Percentiles rank a stretch among this genome's conserved stretches.
Conservation (phyloP, 2,888 invertebrate species). For the Parthenolecanium corni region DNA sequence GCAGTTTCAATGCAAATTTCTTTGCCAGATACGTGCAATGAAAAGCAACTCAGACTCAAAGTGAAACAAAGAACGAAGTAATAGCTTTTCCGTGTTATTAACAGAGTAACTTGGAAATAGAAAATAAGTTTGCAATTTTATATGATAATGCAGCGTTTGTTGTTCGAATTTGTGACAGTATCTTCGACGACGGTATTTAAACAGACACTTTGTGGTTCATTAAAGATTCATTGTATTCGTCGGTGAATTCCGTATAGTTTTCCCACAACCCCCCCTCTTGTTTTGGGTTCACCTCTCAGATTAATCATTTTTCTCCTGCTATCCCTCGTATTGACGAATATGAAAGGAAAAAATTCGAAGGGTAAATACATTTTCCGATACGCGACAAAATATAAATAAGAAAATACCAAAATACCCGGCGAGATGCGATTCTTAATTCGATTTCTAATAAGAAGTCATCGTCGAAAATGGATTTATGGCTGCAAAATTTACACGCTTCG, state of each 20-base stretch:
- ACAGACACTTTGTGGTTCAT: constrained; percentile 26
- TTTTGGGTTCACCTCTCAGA: too few relatives aligned
- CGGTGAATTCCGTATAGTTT: neutral
- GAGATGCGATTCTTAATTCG: neutral
- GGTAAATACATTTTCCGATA: too few relatives aligned
- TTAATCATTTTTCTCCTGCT: too few relatives aligned
- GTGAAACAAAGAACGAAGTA: constrained; percentile 16
- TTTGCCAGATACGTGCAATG: neutral
- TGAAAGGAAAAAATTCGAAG: too few relatives aligned
- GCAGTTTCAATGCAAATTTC: constrained; percentile 7
- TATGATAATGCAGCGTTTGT: constrained; percentile 28
- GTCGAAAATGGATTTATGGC: neutral
- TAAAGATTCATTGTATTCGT: constrained; percentile 26
- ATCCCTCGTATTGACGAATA: too few relatives aligned
- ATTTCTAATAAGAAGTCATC: neutral
- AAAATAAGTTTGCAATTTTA: constrained; percentile 28
- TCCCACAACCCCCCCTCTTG: too few relatives aligned
- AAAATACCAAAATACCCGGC: neutral
- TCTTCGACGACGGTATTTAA: constrained; percentile 16
- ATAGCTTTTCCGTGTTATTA: constrained; percentile 28
- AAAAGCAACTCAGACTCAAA: constrained; percentile 1
- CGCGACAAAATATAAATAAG: too few relatives aligned
- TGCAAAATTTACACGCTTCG: neutral
- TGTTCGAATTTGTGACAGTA: constrained; percentile 25
- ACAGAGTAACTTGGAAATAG: constrained; percentile 23